Evolutionary conservation across 1,140 invertebrate genomes (phyloP).

Genomic region (Drosophila arizonae): DNA sequence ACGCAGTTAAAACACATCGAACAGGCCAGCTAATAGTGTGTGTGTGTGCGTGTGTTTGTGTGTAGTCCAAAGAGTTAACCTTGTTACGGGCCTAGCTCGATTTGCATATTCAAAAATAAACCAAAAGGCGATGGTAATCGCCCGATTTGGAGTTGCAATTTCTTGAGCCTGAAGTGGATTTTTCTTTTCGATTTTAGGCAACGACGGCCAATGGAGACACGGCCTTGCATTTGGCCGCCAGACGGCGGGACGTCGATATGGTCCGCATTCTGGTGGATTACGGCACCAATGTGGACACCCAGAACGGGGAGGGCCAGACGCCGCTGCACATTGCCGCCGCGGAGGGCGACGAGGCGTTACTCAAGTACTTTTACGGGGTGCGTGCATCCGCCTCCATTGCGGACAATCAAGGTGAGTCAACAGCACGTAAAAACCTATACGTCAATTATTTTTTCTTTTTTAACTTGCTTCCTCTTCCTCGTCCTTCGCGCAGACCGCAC

Average conservation of each 20-base stretch:
- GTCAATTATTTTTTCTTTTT: neutral
- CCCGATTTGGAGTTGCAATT: conserved; percentile 2
- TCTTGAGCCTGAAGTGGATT: neutral
- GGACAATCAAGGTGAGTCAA: conserved; percentile 91
- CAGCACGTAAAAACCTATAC: neutral
- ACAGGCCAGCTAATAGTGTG: neutral
- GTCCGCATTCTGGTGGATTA: conserved; percentile 95
- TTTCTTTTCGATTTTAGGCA: conserved; percentile 80
- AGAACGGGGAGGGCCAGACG: conserved; percentile 96
- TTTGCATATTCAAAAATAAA: conserved; percentile 28
- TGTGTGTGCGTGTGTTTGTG: neutral
- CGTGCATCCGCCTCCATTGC: conserved; percentile 96
- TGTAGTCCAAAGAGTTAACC: conserved; percentile 4
- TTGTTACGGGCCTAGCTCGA: conserved; percentile 8
- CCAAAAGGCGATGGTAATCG: conserved; percentile 2
- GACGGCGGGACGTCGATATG: conserved; percentile 95
- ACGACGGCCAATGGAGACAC: conserved; percentile 92
- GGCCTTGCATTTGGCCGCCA: conserved; percentile 94
- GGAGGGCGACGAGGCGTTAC: conserved; percentile 95
- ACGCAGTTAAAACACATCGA: conserved; percentile 41
- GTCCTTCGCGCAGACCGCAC: conserved; percentile 89
- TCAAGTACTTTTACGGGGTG: conserved; percentile 97
- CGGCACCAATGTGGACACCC: conserved; percentile 94
- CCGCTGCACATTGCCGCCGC: conserved; percentile 97
- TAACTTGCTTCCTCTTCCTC: neutral